phyloP scores from a whole-genome alignment of 2,888 invertebrate genomes.

The Melikaiella ostensackeni region DNA sequence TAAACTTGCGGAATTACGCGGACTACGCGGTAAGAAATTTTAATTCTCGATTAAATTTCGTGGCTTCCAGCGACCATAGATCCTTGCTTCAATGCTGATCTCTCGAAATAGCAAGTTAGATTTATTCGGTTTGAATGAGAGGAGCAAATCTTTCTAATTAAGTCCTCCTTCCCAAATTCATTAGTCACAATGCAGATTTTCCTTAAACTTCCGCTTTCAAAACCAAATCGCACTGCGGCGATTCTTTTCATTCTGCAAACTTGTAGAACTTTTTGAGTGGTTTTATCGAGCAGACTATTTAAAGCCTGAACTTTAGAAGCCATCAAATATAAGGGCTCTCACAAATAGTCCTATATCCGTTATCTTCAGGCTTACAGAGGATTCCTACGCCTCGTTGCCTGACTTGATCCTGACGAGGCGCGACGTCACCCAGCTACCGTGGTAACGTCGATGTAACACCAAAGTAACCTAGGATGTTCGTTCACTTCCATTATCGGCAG shows the following conservation, averaged over 20 bases:
- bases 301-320: slow-evolving; percentile 53
- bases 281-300: slow-evolving; percentile 33
- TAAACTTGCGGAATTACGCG: slow-evolving; percentile 63
- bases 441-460: slow-evolving; percentile 50
- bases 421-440: slow-evolving; percentile 49
- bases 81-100: slow-evolving; percentile 54
- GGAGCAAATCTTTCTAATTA: slow-evolving; percentile 51
- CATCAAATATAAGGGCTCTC: slow-evolving; percentile 45
- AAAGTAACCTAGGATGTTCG: slow-evolving; percentile 52
- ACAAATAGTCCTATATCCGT: slow-evolving; percentile 60
- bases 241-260: neutral
- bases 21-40: slow-evolving; percentile 70
- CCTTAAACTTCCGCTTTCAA: neutral
- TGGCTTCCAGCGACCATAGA: slow-evolving; percentile 48
- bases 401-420: slow-evolving; percentile 56
- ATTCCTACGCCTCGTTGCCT: slow-evolving; percentile 54
- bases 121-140: slow-evolving; percentile 52
- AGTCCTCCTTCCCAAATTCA: slow-evolving; percentile 15
- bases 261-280: slow-evolving; percentile 10
- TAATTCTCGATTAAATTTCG: slow-evolving; percentile 67
- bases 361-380: slow-evolving; percentile 61
- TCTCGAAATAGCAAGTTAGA: slow-evolving; percentile 52
- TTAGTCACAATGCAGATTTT: neutral
- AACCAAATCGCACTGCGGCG: neutral
- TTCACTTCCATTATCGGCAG: slow-evolving; percentile 66